Conservation (phyloP, 2,113 vertebrate species). For the Semnornis frantzii region DNA sequence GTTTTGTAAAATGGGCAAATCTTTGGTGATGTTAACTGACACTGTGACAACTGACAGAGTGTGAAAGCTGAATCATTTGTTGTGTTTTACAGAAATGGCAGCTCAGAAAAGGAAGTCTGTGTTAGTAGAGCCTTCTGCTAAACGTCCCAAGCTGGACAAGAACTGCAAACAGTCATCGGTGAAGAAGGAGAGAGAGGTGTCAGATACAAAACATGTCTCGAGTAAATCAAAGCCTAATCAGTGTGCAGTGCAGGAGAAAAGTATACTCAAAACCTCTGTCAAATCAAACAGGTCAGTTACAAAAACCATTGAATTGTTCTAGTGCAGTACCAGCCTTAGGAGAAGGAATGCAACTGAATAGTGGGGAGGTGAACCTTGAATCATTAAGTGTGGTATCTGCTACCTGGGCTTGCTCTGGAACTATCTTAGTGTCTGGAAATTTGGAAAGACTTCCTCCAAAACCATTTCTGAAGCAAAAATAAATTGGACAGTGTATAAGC, state of each 20-base stretch:
- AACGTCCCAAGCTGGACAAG: constrained; percentile 74
- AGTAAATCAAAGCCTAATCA: constrained; percentile 66
- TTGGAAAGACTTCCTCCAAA: constrained; percentile 10
- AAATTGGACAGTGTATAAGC: constrained; percentile 5
- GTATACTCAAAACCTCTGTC: constrained; percentile 64
- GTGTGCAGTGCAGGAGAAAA: constrained; percentile 69
- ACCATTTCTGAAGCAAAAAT: background rate
- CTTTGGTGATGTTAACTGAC: background rate
- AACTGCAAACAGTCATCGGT: constrained; percentile 51
- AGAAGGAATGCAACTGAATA: background rate
- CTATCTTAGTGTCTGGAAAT: constrained; percentile 2
- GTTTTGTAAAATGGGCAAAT: background rate
- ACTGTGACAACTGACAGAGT: background rate
- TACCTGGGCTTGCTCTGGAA: constrained; percentile 25
- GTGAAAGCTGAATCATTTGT: constrained; percentile 29
- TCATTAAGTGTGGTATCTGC: background rate
- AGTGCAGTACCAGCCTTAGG: constrained; percentile 2
- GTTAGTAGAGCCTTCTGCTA: constrained; percentile 74
- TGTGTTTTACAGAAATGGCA: constrained; percentile 80
- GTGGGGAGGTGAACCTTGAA: background rate
- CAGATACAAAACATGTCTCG: constrained; percentile 73
- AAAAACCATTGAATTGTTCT: constrained; percentile 51
- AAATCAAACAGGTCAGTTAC: constrained; percentile 71
- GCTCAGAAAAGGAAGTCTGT: constrained; percentile 78
- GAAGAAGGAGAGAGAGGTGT: constrained; percentile 71